Percentiles rank a stretch among this genome's conserved stretches.
Conservation (phyloP, 2,888 invertebrate species). For the Caenorhabditis sp. region DNA sequence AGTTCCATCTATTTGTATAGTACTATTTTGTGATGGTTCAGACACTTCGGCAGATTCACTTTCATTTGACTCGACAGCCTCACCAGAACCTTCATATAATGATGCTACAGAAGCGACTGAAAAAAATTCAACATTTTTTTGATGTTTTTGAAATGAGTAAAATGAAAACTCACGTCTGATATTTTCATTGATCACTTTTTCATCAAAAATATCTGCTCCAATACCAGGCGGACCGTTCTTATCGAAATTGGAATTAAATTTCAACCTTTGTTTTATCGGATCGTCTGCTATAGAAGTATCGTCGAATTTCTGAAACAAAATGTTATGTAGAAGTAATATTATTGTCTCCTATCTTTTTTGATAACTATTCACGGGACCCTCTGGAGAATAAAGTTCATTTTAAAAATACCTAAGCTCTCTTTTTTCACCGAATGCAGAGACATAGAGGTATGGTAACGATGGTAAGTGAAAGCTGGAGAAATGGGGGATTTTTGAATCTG, state of each 20-base stretch:
- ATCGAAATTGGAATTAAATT: conserved; percentile 25
- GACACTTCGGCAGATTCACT: conserved; percentile 6
- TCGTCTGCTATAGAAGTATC: conserved; percentile 4
- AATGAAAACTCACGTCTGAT: conserved; percentile 12
- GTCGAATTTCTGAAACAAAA: neutral
- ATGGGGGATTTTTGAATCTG: no score
- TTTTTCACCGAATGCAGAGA: no score
- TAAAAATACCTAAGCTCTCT: no score
- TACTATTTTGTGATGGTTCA: neutral
- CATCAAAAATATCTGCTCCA: conserved; percentile 22
- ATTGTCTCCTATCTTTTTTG: no score
- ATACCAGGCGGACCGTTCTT: conserved; percentile 28
- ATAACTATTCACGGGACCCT: no score
- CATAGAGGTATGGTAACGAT: no score
- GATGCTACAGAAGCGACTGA: conserved; percentile 9
- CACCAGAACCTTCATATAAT: conserved; percentile 24
- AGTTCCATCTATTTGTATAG: conserved; percentile 4
- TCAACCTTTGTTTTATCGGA: conserved; percentile 14
- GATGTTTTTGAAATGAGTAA: neutral
- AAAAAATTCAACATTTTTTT: no score
- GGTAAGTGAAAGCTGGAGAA: no score
- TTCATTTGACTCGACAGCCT: conserved; percentile 17
- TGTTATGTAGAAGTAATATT: neutral
- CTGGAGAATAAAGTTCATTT: no score
- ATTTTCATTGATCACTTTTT: conserved; percentile 20